These are phyloP conservation scores for Oligia latruncula DNA, from an alignment of 2,888 invertebrate species.

Conservation along the genomic window DNA sequence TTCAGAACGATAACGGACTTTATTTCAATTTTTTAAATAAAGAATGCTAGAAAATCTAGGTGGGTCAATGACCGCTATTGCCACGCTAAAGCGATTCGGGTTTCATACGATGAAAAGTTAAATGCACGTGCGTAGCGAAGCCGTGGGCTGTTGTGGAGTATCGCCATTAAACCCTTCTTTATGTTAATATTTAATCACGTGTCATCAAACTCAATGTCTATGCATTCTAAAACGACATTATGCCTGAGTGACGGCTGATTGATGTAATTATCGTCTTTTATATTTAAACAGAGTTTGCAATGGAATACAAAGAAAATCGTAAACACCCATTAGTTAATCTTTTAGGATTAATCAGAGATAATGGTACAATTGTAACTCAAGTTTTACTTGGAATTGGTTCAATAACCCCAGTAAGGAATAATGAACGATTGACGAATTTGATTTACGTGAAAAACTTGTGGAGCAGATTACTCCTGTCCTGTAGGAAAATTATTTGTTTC, in stretches of 20 bases:
- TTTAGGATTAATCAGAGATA: conserved; percentile 67
- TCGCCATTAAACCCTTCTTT: neutral
- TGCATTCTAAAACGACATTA: conserved; percentile 37
- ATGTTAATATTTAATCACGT: conserved; percentile 33
- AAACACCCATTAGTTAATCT: conserved; percentile 63
- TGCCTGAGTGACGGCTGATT: conserved; percentile 27
- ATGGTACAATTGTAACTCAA: conserved; percentile 63
- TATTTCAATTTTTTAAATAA: neutral
- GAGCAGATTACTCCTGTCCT: neutral
- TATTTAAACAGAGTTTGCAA: conserved; percentile 41
- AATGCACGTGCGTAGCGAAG: neutral
- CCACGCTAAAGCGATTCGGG: neutral
- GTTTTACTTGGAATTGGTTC: conserved; percentile 27
- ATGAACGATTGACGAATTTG: neutral
- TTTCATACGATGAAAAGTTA: neutral
- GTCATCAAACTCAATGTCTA: conserved; percentile 41
- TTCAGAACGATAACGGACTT: neutral
- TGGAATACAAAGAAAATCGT: conserved; percentile 46
- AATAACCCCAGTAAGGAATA: conserved; percentile 8
- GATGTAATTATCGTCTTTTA: conserved; percentile 28
- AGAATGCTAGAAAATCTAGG: neutral
- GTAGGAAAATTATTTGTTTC: neutral
- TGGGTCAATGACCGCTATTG: neutral
- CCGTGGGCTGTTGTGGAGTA: neutral
- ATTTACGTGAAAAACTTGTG: conserved; percentile 1